These are phyloP conservation scores for Anthophora plumipes DNA, from an alignment of 2,888 invertebrate species.

Conservation along the genomic window DNA sequence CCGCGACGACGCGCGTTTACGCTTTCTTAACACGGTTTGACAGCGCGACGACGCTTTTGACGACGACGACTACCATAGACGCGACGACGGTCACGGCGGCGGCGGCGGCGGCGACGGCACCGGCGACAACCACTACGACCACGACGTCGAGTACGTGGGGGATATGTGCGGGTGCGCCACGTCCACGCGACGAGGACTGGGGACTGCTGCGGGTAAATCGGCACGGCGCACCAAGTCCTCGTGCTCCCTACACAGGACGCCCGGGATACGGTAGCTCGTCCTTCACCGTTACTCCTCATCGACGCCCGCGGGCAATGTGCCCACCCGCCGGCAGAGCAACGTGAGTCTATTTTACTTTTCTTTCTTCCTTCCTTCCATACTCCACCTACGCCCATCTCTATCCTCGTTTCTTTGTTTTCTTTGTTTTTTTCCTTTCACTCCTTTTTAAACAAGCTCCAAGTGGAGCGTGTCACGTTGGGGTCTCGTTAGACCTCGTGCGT, in stretches of 20 bases:
- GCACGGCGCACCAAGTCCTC: constrained; percentile 75
- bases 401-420: too few species aligned
- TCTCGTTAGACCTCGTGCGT: background rate
- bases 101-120: constrained; percentile 44
- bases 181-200: constrained; percentile 76
- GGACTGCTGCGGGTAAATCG: constrained; percentile 77
- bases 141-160: constrained; percentile 72
- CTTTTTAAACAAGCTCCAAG: constrained; percentile 10
- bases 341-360: constrained; percentile 75
- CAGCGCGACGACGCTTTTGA: constrained; percentile 45
- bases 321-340: constrained; percentile 84
- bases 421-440: constrained; percentile 22
- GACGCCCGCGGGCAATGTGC: constrained; percentile 85
- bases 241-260: constrained; percentile 71
- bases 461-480: background rate
- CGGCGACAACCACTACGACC: constrained; percentile 55
- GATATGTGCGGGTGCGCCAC: constrained; percentile 78
- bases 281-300: constrained; percentile 80
- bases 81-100: constrained; percentile 46
- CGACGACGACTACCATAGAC: constrained; percentile 43
- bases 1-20: constrained; percentile 38
- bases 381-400: too few species aligned
- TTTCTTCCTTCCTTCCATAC: constrained; percentile 28
- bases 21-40: constrained; percentile 28
- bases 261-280: constrained; percentile 82